Conservation (phyloP, 2,797 vertebrate genomes). For the Catamblyrhynchus diadema region DNA sequence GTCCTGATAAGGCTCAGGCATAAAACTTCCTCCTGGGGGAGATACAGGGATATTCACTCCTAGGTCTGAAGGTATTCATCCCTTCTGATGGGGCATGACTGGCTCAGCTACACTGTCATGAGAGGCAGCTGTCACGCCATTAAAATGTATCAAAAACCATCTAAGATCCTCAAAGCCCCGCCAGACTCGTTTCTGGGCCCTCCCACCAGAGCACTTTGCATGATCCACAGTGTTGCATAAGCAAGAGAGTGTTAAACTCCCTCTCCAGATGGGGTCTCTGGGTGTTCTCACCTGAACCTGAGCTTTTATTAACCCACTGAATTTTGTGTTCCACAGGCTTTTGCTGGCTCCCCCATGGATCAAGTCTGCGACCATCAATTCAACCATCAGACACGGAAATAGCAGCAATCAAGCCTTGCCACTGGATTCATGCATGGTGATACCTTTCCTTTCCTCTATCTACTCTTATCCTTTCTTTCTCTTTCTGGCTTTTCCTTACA, state of each 20-base stretch:
- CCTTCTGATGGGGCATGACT: neutral
- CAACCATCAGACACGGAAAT: neutral
- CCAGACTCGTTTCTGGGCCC: neutral
- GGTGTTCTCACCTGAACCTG: neutral
- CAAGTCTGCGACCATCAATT: neutral
- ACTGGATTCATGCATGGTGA: fast-evolving
- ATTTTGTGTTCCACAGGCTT: neutral
- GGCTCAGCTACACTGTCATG: fast-evolving
- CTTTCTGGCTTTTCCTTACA: neutral
- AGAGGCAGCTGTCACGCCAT: neutral
- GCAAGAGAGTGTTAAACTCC: neutral
- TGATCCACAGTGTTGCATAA: neutral
- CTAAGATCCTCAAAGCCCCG: fast-evolving
- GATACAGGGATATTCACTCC: fast-evolving
- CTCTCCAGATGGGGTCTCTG: neutral
- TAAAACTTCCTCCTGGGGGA: neutral
- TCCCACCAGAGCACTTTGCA: neutral
- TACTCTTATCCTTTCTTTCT: neutral
- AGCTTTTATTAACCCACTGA: neutral
- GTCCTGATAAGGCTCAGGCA: neutral
- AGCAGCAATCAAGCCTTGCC: neutral
- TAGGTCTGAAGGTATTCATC: neutral
- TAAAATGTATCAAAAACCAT: neutral
- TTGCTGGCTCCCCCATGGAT: neutral
- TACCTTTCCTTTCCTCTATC: neutral